Evolutionary conservation across 2,113 vertebrate genomes (phyloP).

Genomic region (Scophthalmus maximus): DNA sequence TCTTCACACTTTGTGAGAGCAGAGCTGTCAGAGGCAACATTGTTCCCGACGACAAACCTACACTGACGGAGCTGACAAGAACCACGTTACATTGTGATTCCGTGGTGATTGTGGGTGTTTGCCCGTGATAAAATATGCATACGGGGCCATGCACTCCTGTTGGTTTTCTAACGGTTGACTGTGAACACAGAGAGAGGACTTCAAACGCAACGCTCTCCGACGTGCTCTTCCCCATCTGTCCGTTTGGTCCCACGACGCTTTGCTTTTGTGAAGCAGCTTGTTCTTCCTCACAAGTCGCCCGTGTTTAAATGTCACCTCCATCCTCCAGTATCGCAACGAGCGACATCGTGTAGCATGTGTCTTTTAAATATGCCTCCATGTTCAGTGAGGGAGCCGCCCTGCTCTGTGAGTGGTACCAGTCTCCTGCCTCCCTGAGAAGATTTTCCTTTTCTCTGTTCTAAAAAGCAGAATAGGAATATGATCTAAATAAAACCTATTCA

Average conservation of each 20-base stretch:
- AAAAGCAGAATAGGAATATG: no score
- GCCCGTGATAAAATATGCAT: slow-evolving; percentile 47
- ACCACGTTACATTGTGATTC: slow-evolving; percentile 12
- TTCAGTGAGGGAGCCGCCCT: no score
- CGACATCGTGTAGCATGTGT: not conserved
- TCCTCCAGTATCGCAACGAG: not conserved
- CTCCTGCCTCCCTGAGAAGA: no score
- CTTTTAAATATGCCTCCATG: not conserved
- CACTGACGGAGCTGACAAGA: slow-evolving; percentile 43
- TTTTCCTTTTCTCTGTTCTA: no score
- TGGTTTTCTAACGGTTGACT: slow-evolving; percentile 2
- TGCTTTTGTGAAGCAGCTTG: slow-evolving; percentile 32
- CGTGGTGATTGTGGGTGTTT: slow-evolving; percentile 53
- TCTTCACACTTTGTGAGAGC: slow-evolving; percentile 22
- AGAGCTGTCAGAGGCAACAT: slow-evolving; percentile 58
- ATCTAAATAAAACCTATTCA: no score
- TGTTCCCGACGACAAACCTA: slow-evolving; percentile 59
- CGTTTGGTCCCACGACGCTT: not conserved
- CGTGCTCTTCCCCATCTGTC: no score
- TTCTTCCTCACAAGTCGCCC: slow-evolving; percentile 21
- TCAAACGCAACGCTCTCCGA: not conserved
- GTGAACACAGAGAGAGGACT: no score
- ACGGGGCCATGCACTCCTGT: slow-evolving; percentile 19
- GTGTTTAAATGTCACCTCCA: slow-evolving; percentile 1
- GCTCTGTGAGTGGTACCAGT: no score